Evolutionary conservation across 1,140 invertebrate species (phyloP), one percentile per base, ranked within the genome.

Genomic region (Sinella curviseta): DNA sequence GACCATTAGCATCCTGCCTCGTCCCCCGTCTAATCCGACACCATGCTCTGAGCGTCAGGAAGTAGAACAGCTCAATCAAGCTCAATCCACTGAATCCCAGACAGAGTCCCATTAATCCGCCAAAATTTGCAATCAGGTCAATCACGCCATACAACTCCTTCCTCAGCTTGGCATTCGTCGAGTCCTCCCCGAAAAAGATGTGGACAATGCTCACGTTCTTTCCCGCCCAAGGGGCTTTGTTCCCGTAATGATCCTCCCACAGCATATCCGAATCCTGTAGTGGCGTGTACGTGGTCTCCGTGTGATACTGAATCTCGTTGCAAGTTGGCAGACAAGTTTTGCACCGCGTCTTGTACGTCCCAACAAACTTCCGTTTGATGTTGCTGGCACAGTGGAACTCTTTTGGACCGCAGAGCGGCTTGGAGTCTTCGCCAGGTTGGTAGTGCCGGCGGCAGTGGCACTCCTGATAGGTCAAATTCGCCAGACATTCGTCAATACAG

Each of bases 51-150:
- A 80, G 35, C 20, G 76, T 80, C 26, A 78, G 33, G 54, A 80
- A 80, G 31, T 80, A 80, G 12, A 80, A 24, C 0, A 78, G 33
- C 24, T 80, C 79, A n/a, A 80, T 57, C 1, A 78, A 24, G 74
- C 76, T 78, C 2, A 80, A 54, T 0, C 35, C 55, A 33, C 76
- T 78, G 39, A 77, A 80, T 8, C 79, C 79, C 26, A 78, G 24
- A 36, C 76, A 80, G 3, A 77, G 76, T 26, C 76, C 76, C 54
- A 76, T 48, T 0, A 76, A 24, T 12, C 74, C 74, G 17, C 74
- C 78, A 57, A 55, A 75, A 33, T 79, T 79, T 8, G 75, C 78
- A 60, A 80, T 80, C 31, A 80, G 36, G 35, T 80, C 79, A 0
- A 75, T 76, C 0, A 80, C 36, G 0, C 75, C 75, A 74, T 77